Evolutionary conservation across 2,888 invertebrate genomes (phyloP), one percentile per base, ranked within the genome.

Genomic region (Branchipolynoe longqiensis): DNA sequence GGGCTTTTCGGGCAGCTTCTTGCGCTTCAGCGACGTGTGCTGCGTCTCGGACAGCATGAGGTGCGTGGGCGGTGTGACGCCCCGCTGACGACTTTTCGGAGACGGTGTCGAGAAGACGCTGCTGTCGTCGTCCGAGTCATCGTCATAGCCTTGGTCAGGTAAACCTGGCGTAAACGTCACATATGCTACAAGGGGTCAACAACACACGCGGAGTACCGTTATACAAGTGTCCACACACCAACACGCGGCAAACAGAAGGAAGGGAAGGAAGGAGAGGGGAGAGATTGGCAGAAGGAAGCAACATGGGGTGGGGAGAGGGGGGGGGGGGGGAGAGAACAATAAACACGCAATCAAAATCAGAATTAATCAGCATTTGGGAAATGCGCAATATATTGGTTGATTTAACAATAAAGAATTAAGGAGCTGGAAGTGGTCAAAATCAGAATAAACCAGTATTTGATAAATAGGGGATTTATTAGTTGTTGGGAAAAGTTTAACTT

Each of bases 21-120:
- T 94, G 86, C 94, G 91, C 87, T 94, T 93, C 82, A 95, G 90
- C 18, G 95, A 95, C 8, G 94, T 94, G 90, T 94, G 94, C 88
- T 94, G 94, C 28, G 94, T 94, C 90, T 94, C 94, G 56, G 92
- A 87, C 25, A 90, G 90, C 40, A 89, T 83, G 14, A 69, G 87
- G 85, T 74, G 87, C 54, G 38, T 59, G 87, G 87, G 89, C 83
- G 74, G 84, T 36, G 83, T 84, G 86, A 85, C 36, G 86, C 83
- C 86, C 14, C 88, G 85, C 18, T 89, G 87, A 48, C 84, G 86
- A 1, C 85, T 85, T 81, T 89, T 87, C 3, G 91, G 92, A 12
- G 91, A 90, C 0, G 90, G 90, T 25, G 90, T 87, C 14, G 90
- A 89, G 82, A 92, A 87, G 87, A 91, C 92, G 84, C 92, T 91